Percentiles rank a stretch among this genome's conserved stretches.
These are phyloP conservation scores for Holacanthella duospinosa DNA, from an alignment of 2,888 invertebrate species.

Conservation along the genomic window DNA sequence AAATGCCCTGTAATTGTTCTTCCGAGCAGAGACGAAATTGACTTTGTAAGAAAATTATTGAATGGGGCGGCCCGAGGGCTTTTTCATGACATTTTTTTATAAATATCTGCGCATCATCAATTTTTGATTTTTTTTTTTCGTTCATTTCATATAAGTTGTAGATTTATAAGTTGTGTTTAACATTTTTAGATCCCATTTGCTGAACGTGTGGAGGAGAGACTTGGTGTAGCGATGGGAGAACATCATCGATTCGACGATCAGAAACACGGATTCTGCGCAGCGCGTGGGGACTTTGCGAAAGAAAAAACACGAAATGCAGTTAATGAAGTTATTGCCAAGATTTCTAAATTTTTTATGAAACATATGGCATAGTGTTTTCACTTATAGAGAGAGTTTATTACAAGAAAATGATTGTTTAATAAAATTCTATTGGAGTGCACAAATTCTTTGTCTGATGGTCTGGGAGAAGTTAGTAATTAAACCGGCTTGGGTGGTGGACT, in stretches of 20 bases:
- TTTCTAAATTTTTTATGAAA: conserved; percentile 20
- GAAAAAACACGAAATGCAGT: conserved; percentile 21
- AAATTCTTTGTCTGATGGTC: too few relatives aligned
- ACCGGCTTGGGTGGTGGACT: too few relatives aligned
- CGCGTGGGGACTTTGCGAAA: conserved; percentile 24
- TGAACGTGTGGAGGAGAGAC: background rate
- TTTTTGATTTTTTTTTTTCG: background rate
- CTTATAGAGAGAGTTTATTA: background rate
- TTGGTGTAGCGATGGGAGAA: background rate
- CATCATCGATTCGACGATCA: conserved; percentile 17
- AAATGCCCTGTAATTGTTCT: conserved; percentile 22
- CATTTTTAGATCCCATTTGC: background rate
- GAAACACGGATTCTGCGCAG: conserved; percentile 26
- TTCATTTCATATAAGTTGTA: background rate
- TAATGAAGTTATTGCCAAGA: conserved; percentile 20
- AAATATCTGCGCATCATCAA: background rate
- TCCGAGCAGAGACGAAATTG: conserved; percentile 21
- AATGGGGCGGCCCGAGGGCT: too few relatives aligned
- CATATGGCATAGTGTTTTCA: conserved; percentile 10
- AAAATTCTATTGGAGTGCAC: background rate
- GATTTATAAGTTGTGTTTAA: background rate
- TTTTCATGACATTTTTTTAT: too few relatives aligned
- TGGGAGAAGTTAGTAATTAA: too few relatives aligned
- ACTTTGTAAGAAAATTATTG: conserved; percentile 28
- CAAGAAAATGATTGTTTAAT: background rate